phyloP scores from a whole-genome alignment of 1,140 invertebrate genomes.

The Listronotus bonariensis region DNA sequence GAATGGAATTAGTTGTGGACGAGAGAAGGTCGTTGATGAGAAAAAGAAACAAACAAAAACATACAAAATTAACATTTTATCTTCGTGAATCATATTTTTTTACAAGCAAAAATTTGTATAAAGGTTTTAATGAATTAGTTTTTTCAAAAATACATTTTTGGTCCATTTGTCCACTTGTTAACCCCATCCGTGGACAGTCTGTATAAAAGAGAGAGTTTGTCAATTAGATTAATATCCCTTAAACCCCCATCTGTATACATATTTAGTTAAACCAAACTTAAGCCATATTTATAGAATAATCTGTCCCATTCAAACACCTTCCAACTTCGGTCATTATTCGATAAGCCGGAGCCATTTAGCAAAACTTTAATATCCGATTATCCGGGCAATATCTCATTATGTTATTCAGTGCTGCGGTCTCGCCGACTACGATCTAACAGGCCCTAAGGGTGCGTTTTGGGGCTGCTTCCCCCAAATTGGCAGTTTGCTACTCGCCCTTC shows the following conservation, averaged over 20 bases:
- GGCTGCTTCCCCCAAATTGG: constrained; percentile 11
- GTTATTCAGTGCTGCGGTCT: constrained; percentile 22
- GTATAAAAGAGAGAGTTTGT: too few species aligned
- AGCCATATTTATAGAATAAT: constrained; percentile 20
- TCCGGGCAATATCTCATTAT: constrained; percentile 28
- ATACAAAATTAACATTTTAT: too few species aligned
- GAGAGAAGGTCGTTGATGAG: too few species aligned
- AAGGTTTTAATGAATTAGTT: too few species aligned
- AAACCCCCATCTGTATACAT: constrained; percentile 13
- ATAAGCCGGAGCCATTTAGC: constrained; percentile 21
- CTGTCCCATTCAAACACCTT: constrained; percentile 22
- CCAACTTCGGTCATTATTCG: constrained; percentile 22
- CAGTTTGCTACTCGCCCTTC: constrained; percentile 11
- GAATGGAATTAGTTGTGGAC: too few species aligned
- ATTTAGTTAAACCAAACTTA: constrained; percentile 12
- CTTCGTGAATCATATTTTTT: too few species aligned
- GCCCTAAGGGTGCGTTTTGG: constrained; percentile 18
- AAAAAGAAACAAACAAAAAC: too few species aligned
- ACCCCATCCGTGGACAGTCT: too few species aligned
- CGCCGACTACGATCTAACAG: constrained; percentile 1
- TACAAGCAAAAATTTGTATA: too few species aligned
- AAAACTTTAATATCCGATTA: constrained; percentile 29
- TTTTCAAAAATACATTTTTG: too few species aligned
- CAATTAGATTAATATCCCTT: too few species aligned
- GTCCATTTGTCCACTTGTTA: too few species aligned